Base-by-base conservation (phyloP, 2,888 invertebrate genomes). In the Pemphredon lugubris region DNA sequence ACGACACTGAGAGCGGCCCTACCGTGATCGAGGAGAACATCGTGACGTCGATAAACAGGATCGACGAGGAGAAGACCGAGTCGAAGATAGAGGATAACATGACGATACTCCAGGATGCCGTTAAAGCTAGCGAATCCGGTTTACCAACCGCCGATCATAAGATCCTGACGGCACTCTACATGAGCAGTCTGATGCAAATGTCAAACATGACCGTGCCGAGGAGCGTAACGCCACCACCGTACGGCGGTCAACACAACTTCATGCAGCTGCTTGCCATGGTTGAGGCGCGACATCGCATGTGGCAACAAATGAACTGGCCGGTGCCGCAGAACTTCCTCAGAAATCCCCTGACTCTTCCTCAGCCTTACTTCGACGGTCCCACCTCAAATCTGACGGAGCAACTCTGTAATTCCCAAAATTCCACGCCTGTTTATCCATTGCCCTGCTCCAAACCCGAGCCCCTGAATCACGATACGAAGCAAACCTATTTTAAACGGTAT, bases 161-260 rank as follows among this genome's bases (percentile, higher is more conserved):
- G 77, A 87, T 90, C 55, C 82, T 90, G 16, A 87, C 88, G 7
- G 90, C 90, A 2, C 83, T 90, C 50, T 90, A 90, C 74, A 90
- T 90, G 88, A 90, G 89, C 75, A 89, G 89, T 65, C 75, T 90
- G 50, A 88, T 90, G 87, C 87, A 89, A 64, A 87, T 89, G 87
- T 88, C 88, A 13, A 86, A 84, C 71, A 77, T 86, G 80, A 85
- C 79, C 60, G 66, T 82, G 13, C 81, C 86, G 18, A 63, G 79
- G 44, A 73, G 73, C 59, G 81, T 81, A 9, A 73, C 80, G 32
- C 82, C 81, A 64, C 77, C 81, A 81, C 59, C 79, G 61, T 84
- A 81, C 73, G 78, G 75, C 37, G 74, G 69, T 1, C 84, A 84
- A 40, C 83, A 82, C 30, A 87, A 86, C 72, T 89, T 89, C 66